phyloP scores from a whole-genome alignment of 1,140 invertebrate genomes.

The Drosophila malerkotliana region DNA sequence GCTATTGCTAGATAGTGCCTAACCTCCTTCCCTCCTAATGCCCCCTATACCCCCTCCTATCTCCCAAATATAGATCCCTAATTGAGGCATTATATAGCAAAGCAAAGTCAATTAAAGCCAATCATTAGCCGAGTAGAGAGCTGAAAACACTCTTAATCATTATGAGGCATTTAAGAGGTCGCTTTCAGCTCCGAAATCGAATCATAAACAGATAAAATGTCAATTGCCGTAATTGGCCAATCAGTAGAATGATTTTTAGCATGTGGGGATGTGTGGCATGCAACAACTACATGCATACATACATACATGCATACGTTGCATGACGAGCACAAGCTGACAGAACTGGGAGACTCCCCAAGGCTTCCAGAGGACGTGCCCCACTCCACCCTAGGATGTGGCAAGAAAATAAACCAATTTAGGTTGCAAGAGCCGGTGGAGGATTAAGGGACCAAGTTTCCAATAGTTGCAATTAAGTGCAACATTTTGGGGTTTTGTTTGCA shows the following conservation, averaged over 20 bases:
- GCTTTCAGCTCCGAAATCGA: background rate
- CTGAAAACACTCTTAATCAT: too few relatives aligned
- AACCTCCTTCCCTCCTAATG: too few relatives aligned
- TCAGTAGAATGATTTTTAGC: conserved; percentile 9
- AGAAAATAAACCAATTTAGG: conserved; percentile 72
- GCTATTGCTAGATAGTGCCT: too few relatives aligned
- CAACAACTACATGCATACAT: too few relatives aligned
- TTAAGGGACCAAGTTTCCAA: conserved; percentile 47
- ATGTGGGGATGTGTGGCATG: background rate
- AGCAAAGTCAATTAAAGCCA: too few relatives aligned
- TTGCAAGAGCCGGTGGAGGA: background rate
- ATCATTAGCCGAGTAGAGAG: too few relatives aligned
- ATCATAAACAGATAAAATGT: conserved; percentile 33
- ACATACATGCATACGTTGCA: conserved; percentile 2
- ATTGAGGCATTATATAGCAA: too few relatives aligned
- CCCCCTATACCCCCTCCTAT: too few relatives aligned
- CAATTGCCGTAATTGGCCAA: conserved; percentile 61
- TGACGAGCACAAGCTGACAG: conserved; percentile 43
- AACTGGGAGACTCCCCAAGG: conserved; percentile 3
- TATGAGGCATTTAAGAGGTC: too few relatives aligned
- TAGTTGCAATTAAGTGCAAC: conserved; percentile 75
- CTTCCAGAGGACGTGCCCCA: too few relatives aligned
- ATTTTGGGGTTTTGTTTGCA: conserved; percentile 71
- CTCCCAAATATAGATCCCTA: too few relatives aligned
- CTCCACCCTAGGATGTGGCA: conserved; percentile 32